Evolutionary conservation across 2,113 vertebrate species (phyloP).

Genomic region (Ascaphus truei): DNA sequence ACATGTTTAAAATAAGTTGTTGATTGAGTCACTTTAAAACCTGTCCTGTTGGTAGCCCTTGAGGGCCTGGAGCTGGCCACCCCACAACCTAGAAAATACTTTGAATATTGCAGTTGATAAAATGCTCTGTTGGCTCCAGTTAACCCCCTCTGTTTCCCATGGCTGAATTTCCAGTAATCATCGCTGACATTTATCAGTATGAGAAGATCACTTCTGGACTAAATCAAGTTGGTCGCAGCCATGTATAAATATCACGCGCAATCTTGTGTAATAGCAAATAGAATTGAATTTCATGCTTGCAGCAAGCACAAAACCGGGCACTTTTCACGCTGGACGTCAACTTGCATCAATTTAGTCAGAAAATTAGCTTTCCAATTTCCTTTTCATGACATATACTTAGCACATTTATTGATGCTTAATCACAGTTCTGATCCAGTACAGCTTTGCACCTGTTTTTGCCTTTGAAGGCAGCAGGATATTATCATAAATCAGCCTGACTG

Average conservation of each 20-base stretch:
- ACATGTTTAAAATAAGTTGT: too few species aligned
- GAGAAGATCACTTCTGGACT: slow-evolving; percentile 5
- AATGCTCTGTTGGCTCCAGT: too few species aligned
- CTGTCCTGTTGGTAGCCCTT: too few species aligned
- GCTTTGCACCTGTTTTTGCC: background rate
- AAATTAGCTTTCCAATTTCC: background rate
- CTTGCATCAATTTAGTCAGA: background rate
- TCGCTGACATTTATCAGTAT: slow-evolving; percentile 24
- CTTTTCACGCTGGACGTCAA: background rate
- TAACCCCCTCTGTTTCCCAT: background rate
- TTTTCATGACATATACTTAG: background rate
- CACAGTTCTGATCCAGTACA: too few species aligned
- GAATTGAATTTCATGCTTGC: slow-evolving; percentile 34
- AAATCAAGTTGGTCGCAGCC: slow-evolving; percentile 27
- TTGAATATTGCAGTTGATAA: background rate
- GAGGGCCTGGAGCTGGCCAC: too few species aligned
- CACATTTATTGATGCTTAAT: background rate
- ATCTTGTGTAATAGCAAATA: slow-evolving; percentile 33
- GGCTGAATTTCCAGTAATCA: background rate
- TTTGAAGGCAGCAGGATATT: background rate
- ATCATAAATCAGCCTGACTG: background rate
- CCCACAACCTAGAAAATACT: too few species aligned
- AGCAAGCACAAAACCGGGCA: background rate
- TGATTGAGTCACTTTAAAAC: too few species aligned
- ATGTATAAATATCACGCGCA: slow-evolving; percentile 9